Percentiles rank a stretch among this genome's conserved stretches.
Conservation (phyloP, 2,888 invertebrate genomes). For the Allophyes oxyacanthae region DNA sequence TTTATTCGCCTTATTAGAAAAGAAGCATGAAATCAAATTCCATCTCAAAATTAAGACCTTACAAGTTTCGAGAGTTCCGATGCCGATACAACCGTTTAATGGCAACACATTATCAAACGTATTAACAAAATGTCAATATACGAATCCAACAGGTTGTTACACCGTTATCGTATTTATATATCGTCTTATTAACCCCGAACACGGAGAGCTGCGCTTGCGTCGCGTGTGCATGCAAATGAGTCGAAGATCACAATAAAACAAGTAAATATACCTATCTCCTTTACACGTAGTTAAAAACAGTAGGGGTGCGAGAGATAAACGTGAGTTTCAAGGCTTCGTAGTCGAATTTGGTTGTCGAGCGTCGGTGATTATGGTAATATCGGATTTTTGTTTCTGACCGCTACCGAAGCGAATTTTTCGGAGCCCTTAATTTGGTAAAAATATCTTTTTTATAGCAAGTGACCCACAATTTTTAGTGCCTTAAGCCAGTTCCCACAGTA, state of each 20-base stretch:
- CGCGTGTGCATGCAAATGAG: conserved; percentile 72
- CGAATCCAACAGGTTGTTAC: conserved; percentile 57
- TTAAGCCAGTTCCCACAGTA: conserved; percentile 47
- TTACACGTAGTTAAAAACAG: conserved; percentile 31
- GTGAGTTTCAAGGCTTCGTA: conserved; percentile 26
- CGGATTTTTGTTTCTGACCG: conserved; percentile 59
- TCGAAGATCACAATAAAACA: conserved; percentile 44
- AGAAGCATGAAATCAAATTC: no score
- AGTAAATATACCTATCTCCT: conserved; percentile 51
- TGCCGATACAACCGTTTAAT: conserved; percentile 12
- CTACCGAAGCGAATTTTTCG: conserved; percentile 57
- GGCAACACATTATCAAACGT: conserved; percentile 42
- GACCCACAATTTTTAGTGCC: conserved; percentile 35
- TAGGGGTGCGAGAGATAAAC: conserved; percentile 47
- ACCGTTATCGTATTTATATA: conserved; percentile 72
- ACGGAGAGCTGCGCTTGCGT: conserved; percentile 61
- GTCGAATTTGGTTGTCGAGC: conserved; percentile 30
- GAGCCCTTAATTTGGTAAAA: conserved; percentile 51
- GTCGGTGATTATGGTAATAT: conserved; percentile 57
- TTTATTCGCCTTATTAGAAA: no score
- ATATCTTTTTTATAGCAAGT: conserved; percentile 41
- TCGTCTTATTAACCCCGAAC: conserved; percentile 73
- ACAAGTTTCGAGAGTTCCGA: no score
- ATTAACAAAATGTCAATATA: conserved; percentile 61
- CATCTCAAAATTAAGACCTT: no score